These are phyloP conservation scores for Centropristis striata DNA, from an alignment of 2,113 vertebrate genomes.

Conservation along the genomic window DNA sequence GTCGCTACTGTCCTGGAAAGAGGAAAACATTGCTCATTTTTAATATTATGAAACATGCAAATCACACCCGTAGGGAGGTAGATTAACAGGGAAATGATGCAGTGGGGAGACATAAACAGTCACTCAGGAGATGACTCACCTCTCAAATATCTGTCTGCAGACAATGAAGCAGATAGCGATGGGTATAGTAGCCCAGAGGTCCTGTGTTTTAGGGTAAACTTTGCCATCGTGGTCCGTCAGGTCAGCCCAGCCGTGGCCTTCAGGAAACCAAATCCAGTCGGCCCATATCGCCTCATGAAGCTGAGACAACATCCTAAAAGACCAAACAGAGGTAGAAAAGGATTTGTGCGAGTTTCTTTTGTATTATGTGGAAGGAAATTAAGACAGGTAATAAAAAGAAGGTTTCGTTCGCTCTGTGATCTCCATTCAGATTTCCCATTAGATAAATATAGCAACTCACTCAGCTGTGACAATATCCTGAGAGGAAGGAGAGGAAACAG, in stretches of 20 bases:
- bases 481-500: slow-evolving; percentile 53
- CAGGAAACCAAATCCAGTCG: slow-evolving; percentile 94
- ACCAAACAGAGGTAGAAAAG: neutral
- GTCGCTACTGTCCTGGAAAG: slow-evolving; percentile 85
- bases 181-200: slow-evolving; percentile 92
- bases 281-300: slow-evolving; percentile 92
- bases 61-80: neutral
- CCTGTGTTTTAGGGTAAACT: slow-evolving; percentile 87
- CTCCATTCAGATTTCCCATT: slow-evolving; percentile 38
- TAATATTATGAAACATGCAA: slow-evolving; percentile 11
- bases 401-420: slow-evolving; percentile 7
- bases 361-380: slow-evolving; percentile 14
- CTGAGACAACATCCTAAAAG: slow-evolving; percentile 87
- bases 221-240: slow-evolving; percentile 88
- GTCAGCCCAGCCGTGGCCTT: slow-evolving; percentile 92
- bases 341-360: neutral
- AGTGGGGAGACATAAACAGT: neutral
- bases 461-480: slow-evolving; percentile 45
- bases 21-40: neutral
- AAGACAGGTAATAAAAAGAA: slow-evolving; percentile 27
- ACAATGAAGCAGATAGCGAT: slow-evolving; percentile 91
- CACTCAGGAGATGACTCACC: slow-evolving; percentile 79
- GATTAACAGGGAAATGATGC: slow-evolving; percentile 20
- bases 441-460: slow-evolving; percentile 30
- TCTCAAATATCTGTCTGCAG: slow-evolving; percentile 92